phyloP scores from a whole-genome alignment of 1,140 invertebrate species.

The Ceratoteleas bidentatus region DNA sequence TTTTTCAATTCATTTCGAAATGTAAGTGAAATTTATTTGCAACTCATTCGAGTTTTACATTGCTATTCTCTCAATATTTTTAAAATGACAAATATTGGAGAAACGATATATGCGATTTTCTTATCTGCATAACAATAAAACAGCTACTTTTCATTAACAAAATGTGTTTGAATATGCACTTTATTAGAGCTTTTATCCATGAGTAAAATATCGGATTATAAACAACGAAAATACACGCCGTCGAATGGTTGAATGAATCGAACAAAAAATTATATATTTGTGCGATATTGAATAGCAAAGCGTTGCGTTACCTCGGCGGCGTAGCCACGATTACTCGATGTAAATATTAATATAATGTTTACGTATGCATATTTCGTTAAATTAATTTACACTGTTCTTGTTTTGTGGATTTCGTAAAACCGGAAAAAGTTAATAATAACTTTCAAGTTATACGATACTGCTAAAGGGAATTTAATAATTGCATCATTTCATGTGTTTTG shows the following conservation, averaged over 20 bases:
- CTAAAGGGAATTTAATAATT: constrained; percentile 32
- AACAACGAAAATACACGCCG: constrained; percentile 22
- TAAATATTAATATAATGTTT: constrained; percentile 27
- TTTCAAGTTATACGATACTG: constrained; percentile 29
- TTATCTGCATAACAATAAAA: neutral
- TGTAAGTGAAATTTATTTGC: too few species aligned
- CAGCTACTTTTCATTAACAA: neutral
- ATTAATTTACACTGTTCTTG: constrained; percentile 24
- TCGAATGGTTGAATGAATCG: constrained; percentile 15
- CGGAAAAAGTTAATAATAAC: constrained; percentile 26
- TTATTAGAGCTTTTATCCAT: neutral
- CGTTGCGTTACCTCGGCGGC: constrained; percentile 11
- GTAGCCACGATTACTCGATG: constrained; percentile 9
- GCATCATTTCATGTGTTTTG: constrained; percentile 26
- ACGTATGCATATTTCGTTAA: constrained; percentile 18
- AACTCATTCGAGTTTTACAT: too few species aligned
- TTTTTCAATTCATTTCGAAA: too few species aligned
- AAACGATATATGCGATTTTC: neutral
- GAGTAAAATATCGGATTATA: neutral
- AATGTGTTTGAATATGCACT: neutral
- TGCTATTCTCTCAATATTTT: neutral
- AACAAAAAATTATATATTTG: constrained; percentile 28
- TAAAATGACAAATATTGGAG: neutral
- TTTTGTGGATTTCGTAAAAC: constrained; percentile 22
- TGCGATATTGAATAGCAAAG: constrained; percentile 11